Evolutionary conservation across 2,113 vertebrate species (phyloP).

Genomic region (Nettapus auritus): DNA sequence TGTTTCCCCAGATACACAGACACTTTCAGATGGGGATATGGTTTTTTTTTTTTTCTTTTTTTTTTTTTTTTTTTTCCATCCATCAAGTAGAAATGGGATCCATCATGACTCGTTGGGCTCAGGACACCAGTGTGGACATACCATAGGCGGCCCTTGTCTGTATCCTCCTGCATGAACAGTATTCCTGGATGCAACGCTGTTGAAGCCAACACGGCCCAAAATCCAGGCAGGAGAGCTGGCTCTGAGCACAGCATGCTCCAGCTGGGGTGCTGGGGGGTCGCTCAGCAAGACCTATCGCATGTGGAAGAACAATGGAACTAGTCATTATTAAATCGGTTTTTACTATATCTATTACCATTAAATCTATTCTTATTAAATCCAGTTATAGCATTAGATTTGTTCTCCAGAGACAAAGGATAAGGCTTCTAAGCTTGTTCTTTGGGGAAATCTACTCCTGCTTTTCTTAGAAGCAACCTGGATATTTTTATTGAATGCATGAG

Average conservation of each 20-base stretch:
- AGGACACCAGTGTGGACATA: conserved; percentile 61
- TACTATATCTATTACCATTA: conserved; percentile 44
- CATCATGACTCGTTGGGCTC: conserved; percentile 68
- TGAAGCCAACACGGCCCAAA: conserved; percentile 61
- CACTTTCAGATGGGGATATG: conserved; percentile 57
- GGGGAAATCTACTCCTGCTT: conserved; percentile 46
- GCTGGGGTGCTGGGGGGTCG: neutral
- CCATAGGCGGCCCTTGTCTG: conserved; percentile 76
- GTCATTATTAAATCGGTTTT: conserved; percentile 1
- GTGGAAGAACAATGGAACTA: conserved; percentile 17
- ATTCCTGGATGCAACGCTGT: conserved; percentile 64
- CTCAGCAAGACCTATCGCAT: neutral
- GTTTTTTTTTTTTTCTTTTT: conserved; percentile 78
- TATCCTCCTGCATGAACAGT: conserved; percentile 76
- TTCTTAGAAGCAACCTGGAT: conserved; percentile 50
- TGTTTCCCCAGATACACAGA: conserved; percentile 62
- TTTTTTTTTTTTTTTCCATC: conserved; percentile 78
- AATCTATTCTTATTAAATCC: conserved; percentile 31
- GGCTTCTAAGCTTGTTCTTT: neutral
- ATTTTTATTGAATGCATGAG: conserved; percentile 40
- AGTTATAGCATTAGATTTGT: neutral
- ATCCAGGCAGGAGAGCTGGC: neutral
- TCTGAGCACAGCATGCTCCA: neutral
- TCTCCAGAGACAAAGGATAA: conserved; percentile 47
- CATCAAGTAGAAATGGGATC: conserved; percentile 76